Percentiles rank a stretch among this genome's conserved stretches.
Conservation (phyloP, 2,888 invertebrate species). For the Drosophila antonietae region DNA sequence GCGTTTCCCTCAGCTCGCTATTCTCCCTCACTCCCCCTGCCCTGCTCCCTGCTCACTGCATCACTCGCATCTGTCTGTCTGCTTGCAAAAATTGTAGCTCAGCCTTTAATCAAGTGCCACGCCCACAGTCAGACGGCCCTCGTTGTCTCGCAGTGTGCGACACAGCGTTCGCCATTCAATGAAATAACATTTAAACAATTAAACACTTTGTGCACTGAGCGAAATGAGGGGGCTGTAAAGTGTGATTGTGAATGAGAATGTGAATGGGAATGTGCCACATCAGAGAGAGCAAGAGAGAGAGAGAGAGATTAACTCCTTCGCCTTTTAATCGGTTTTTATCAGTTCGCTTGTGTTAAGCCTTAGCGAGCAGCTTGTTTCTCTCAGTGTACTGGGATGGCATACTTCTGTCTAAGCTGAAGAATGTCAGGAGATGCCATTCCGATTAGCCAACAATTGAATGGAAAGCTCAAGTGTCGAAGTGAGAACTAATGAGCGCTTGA, state of each 20-base stretch:
- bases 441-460: not conserved
- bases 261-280: not conserved
- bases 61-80: not conserved
- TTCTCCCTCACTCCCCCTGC: not conserved
- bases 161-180: conserved; percentile 63
- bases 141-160: conserved; percentile 19
- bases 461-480: not conserved
- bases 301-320: not conserved
- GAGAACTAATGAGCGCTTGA: not conserved
- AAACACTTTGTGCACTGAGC: conserved; percentile 28
- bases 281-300: not conserved
- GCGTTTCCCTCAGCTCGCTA: conserved; percentile 51
- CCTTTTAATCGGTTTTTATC: not conserved
- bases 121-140: not conserved
- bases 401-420: not conserved
- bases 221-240: not conserved
- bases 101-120: conserved; percentile 15
- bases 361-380: not conserved
- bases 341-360: not conserved
- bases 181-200: conserved; percentile 75
- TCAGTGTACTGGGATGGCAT: not conserved
- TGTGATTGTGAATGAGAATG: not conserved
- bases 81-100: conserved; percentile 6
- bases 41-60: too few relatives aligned
- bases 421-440: not conserved